phyloP scores from a whole-genome alignment of 2,113 vertebrate genomes.

The Entomyzon cyanotis region DNA sequence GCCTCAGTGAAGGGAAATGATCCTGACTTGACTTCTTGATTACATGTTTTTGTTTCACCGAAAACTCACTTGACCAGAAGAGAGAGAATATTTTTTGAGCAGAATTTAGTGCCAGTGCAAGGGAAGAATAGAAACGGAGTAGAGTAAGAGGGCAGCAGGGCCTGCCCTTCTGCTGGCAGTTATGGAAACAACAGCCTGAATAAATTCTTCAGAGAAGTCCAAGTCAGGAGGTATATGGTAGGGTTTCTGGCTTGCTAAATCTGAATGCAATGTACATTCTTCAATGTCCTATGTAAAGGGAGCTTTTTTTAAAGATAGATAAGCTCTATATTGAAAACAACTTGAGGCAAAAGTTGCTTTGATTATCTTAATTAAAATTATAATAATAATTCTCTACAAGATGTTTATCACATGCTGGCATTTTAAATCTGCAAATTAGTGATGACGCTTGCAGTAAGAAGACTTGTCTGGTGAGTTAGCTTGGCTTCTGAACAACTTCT shows the following conservation, averaged over 20 bases:
- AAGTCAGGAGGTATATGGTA: not conserved
- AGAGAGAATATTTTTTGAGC: not conserved
- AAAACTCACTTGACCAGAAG: not conserved
- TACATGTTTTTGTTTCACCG: not conserved
- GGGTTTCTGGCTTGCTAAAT: not conserved
- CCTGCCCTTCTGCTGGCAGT: not conserved
- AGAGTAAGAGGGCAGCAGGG: not conserved
- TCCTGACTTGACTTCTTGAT: not conserved
- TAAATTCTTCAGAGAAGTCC: not conserved
- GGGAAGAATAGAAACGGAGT: not conserved
- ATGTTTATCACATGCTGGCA: not conserved
- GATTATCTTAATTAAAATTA: not conserved
- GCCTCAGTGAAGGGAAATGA: not conserved
- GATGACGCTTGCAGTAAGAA: not conserved
- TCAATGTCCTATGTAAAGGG: not conserved
- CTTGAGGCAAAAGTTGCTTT: not conserved
- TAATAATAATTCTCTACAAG: not conserved
- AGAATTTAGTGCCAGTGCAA: not conserved
- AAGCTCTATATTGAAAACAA: not conserved
- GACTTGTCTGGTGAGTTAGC: not conserved
- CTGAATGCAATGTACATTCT: not conserved
- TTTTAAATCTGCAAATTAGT: not conserved
- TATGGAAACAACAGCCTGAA: not conserved
- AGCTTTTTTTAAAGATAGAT: not conserved
- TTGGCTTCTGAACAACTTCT: not conserved